A percentile compares a stretch with the other conserved stretches of the same genome.
These are phyloP conservation scores for Pungitius pungitius DNA, from an alignment of 2,113 vertebrate species.

Conservation along the genomic window DNA sequence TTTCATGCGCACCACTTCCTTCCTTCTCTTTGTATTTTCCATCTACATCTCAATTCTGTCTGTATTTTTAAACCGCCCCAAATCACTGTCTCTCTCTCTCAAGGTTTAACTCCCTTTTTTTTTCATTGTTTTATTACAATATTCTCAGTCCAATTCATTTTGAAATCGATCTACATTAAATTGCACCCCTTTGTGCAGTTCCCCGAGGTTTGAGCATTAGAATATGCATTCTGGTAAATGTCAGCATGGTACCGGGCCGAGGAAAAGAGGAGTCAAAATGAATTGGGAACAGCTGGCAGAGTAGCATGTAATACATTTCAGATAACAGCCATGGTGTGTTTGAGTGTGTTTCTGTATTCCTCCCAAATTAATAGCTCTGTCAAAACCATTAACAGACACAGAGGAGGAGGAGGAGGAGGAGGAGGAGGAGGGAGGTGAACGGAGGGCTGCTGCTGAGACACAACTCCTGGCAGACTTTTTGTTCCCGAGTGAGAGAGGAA, in stretches of 20 bases:
- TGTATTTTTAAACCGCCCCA: not conserved
- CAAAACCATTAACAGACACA: constrained; percentile 8
- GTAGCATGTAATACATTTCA: not conserved
- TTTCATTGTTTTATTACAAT: constrained; percentile 26
- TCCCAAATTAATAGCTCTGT: constrained; percentile 28
- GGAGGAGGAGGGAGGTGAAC: not conserved
- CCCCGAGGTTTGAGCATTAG: constrained; percentile 1
- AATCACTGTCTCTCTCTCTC: not conserved
- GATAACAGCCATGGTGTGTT: not conserved
- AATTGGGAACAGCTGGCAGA: not conserved
- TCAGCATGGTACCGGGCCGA: not conserved
- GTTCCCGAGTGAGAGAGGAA: not conserved
- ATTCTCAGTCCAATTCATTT: constrained; percentile 37
- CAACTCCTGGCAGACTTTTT: not conserved
- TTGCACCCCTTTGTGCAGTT: constrained; percentile 16
- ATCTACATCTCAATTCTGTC: not conserved
- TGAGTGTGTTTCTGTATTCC: not conserved
- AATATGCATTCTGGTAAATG: not conserved
- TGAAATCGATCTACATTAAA: constrained; percentile 24
- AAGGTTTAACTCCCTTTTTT: not conserved
- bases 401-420: not conserved
- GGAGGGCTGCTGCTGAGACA: not conserved
- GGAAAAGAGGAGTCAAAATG: not conserved
- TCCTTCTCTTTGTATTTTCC: constrained; percentile 10
- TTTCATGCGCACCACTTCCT: not conserved